phyloP scores from a whole-genome alignment of 2,888 invertebrate species.

The Cosmopolites sordidus region DNA sequence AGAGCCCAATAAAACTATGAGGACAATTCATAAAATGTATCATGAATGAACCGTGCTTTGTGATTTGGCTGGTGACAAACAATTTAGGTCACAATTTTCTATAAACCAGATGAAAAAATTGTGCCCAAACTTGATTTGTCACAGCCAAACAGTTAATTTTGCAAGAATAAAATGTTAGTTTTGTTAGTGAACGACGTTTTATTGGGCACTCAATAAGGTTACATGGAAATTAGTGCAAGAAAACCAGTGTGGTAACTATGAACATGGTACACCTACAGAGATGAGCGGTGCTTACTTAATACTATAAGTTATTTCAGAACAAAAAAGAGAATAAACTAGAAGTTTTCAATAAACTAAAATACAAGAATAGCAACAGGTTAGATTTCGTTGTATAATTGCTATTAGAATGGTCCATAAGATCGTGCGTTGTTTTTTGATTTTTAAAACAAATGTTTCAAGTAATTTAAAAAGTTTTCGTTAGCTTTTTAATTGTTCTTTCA shows the following conservation, averaged over 20 bases:
- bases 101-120: constrained; percentile 1
- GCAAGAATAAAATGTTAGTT: constrained; percentile 41
- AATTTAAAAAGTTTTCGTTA: no score
- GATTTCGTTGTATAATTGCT: no score
- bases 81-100: constrained; percentile 7
- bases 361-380: no score
- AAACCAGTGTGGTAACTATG: constrained; percentile 29
- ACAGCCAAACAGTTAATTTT: constrained; percentile 29
- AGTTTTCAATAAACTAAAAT: no score
- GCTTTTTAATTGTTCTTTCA: no score
- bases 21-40: not conserved
- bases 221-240: constrained; percentile 31
- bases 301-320: not conserved
- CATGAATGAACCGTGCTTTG: constrained; percentile 49
- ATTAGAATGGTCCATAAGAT: no score
- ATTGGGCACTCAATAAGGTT: constrained; percentile 47
- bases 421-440: no score
- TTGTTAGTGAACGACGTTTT: constrained; percentile 46
- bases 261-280: constrained; percentile 12
- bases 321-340: not conserved
- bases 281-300: not conserved
- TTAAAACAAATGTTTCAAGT: no score
- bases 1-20: constrained; percentile 48
- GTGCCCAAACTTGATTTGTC: constrained; percentile 30
- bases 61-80: constrained; percentile 25